Percentiles rank a stretch among this genome's conserved stretches.
Evolutionary conservation across 2,113 vertebrate genomes (phyloP).

Genomic region (Epinephelus lanceolatus): DNA sequence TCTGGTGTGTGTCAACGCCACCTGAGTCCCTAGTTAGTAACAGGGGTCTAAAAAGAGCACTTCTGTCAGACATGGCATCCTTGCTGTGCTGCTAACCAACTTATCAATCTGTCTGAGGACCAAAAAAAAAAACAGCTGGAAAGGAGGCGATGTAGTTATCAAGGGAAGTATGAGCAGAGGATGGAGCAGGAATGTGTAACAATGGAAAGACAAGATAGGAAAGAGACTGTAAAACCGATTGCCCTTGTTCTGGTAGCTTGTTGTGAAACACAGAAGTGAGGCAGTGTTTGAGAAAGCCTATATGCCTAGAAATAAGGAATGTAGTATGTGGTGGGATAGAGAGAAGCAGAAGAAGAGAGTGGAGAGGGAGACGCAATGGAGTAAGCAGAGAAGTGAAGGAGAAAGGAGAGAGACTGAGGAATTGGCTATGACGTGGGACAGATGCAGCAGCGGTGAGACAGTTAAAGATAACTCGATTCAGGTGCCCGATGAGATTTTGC

Average conservation of each 20-base stretch:
- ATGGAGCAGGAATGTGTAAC: background rate
- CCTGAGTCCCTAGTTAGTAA: conserved; percentile 66
- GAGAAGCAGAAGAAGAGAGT: background rate
- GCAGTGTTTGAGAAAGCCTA: background rate
- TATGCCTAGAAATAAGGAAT: background rate
- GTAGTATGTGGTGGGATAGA: background rate
- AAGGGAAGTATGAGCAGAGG: conserved; percentile 4
- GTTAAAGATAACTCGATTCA: conserved; percentile 61
- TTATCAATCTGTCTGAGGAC: conserved; percentile 41
- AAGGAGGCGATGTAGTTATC: conserved; percentile 12
- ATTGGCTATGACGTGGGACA: conserved; percentile 29
- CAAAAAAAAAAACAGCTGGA: conserved; percentile 1
- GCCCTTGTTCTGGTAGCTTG: background rate
- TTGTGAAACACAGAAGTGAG: background rate
- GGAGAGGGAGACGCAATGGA: background rate
- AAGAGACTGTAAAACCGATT: background rate
- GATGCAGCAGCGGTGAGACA: conserved; percentile 28
- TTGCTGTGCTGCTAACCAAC: conserved; percentile 39
- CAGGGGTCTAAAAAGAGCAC: conserved; percentile 63
- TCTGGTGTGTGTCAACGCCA: conserved; percentile 78
- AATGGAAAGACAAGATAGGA: background rate
- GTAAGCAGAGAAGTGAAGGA: conserved; percentile 7
- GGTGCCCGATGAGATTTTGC: conserved; percentile 51
- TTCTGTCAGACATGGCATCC: conserved; percentile 63
- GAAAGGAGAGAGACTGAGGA: conserved; percentile 1